Evolutionary conservation across 2,888 invertebrate genomes (phyloP).

Genomic region (Caradrina kadenii): DNA sequence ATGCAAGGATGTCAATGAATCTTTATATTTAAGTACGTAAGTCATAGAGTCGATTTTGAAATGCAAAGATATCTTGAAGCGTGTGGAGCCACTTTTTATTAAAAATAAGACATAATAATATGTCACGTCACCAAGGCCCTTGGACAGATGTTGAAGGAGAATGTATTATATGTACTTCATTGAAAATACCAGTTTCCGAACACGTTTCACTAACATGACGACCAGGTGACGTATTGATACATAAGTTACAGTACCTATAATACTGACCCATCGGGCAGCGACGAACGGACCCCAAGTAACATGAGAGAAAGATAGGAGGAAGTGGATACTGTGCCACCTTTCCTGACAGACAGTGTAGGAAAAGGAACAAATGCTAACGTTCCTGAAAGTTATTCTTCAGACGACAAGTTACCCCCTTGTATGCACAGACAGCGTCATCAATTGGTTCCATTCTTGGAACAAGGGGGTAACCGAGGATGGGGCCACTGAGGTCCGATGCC

Average conservation of each 20-base stretch:
- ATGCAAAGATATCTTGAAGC: not conserved
- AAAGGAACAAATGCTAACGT: constrained; percentile 13
- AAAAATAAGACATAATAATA: constrained; percentile 3
- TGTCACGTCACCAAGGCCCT: constrained; percentile 32
- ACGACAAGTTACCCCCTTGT: too few species aligned
- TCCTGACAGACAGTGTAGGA: not conserved
- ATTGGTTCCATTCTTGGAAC: too few species aligned
- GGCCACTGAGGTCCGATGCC: too few species aligned
- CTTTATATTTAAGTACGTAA: not conserved
- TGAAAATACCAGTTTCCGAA: constrained; percentile 53
- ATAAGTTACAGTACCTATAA: not conserved
- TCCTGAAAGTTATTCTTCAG: too few species aligned
- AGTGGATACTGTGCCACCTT: too few species aligned
- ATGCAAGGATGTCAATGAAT: too few species aligned
- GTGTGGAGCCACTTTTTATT: not conserved
- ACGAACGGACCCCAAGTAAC: too few species aligned
- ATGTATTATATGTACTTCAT: constrained; percentile 17
- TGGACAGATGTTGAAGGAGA: constrained; percentile 37
- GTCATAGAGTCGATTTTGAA: not conserved
- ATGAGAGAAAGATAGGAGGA: too few species aligned
- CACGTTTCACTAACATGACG: constrained; percentile 21
- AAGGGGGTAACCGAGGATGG: too few species aligned
- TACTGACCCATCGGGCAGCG: not conserved
- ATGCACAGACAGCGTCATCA: too few species aligned
- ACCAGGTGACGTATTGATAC: constrained; percentile 25